A percentile compares a stretch with the other conserved stretches of the same genome.
These are phyloP conservation scores for Polietes domitor DNA, from an alignment of 2,888 invertebrate genomes.

Conservation along the genomic window DNA sequence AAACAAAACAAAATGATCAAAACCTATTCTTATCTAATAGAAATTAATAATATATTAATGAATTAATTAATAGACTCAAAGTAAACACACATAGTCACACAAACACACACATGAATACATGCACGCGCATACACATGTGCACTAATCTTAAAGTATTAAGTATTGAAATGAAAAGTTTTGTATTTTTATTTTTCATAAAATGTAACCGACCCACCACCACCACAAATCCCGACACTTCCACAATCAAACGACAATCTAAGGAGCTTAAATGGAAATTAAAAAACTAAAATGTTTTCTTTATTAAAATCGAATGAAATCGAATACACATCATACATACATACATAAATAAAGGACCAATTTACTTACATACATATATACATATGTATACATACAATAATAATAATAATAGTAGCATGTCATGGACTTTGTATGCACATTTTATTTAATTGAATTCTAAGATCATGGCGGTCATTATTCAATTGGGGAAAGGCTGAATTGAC, in stretches of 20 bases:
- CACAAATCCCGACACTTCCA: slow-evolving; percentile 7
- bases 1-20: not conserved
- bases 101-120: not conserved
- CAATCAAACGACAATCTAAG: slow-evolving; percentile 48
- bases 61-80: not conserved
- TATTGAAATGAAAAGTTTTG: too few relatives aligned
- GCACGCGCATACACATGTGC: too few relatives aligned
- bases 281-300: not conserved
- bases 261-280: slow-evolving; percentile 36
- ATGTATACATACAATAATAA: too few relatives aligned
- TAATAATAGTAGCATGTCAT: too few relatives aligned
- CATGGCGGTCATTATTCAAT: not conserved
- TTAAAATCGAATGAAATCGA: not conserved
- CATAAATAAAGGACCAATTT: slow-evolving; percentile 47
- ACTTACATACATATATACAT: too few relatives aligned
- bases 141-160: not conserved
- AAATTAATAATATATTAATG: slow-evolving; percentile 1
- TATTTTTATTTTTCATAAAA: not conserved
- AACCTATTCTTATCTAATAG: slow-evolving; percentile 16
- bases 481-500: not conserved
- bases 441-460: not conserved
- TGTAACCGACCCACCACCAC: slow-evolving; percentile 44
- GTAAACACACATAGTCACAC: slow-evolving; percentile 2
- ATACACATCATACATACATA: not conserved
- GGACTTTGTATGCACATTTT: not conserved